Conservation (phyloP, 1,140 invertebrate species). For the Zaprionus gabonicus region DNA sequence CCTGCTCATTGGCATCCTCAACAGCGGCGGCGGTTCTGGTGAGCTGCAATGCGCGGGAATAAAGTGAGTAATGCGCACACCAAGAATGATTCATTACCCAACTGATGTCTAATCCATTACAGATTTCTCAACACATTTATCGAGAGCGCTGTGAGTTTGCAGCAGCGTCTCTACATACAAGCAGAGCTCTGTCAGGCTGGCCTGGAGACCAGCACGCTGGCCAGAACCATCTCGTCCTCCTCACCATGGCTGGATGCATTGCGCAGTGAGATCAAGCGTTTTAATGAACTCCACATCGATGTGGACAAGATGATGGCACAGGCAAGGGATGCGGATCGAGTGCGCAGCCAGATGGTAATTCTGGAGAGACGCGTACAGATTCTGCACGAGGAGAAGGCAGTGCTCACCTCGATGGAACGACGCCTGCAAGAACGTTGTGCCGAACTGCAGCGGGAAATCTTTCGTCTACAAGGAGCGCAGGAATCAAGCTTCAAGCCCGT, state of each 20-base stretch:
- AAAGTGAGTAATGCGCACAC: conserved; percentile 75
- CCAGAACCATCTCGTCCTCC: conserved; percentile 86
- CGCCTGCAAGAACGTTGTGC: conserved; percentile 90
- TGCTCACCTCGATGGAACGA: conserved; percentile 90
- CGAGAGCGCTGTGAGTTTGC: conserved; percentile 89
- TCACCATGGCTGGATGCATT: conserved; percentile 86
- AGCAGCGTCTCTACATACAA: conserved; percentile 94
- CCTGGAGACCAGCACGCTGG: conserved; percentile 89
- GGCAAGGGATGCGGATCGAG: conserved; percentile 78
- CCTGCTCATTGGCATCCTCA: conserved; percentile 94
- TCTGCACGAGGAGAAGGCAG: conserved; percentile 91
- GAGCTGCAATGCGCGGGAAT: conserved; percentile 93
- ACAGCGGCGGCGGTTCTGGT: conserved; percentile 88
- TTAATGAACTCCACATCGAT: conserved; percentile 90
- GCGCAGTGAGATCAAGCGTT: conserved; percentile 88
- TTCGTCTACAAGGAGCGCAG: conserved; percentile 79
- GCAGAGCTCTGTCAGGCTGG: conserved; percentile 94
- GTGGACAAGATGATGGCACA: conserved; percentile 86
- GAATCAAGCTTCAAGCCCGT: conserved; percentile 76
- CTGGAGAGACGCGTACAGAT: conserved; percentile 90
- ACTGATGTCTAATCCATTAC: background rate
- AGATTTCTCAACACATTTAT: conserved; percentile 93
- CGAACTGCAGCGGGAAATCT: conserved; percentile 87
- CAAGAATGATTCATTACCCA: accelerated
- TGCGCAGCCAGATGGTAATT: conserved; percentile 87